A percentile compares a stretch with the other conserved stretches of the same genome.
phyloP scores from a whole-genome alignment of 2,797 vertebrate genomes.

The Sternotherus odoratus region DNA sequence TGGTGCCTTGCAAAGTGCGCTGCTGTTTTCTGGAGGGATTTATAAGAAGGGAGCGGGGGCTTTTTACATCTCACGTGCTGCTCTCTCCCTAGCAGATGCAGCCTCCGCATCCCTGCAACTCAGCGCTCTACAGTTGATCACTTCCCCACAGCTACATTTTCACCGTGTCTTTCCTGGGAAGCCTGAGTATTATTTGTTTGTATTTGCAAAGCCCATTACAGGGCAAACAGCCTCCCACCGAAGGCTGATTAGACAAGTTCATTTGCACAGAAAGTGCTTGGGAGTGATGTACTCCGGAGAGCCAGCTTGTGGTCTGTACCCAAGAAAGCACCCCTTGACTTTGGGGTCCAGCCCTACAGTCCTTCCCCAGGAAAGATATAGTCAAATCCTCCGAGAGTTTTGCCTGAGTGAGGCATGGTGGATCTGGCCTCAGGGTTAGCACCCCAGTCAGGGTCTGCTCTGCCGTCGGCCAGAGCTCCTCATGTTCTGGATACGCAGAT shows the following conservation, averaged over 20 bases:
- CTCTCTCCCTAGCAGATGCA: not conserved
- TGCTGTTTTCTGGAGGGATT: not conserved
- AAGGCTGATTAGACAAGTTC: not conserved
- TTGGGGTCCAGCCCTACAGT: not conserved
- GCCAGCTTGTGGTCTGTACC: not conserved
- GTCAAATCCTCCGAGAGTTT: not conserved
- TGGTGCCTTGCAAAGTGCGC: not conserved
- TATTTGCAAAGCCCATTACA: not conserved
- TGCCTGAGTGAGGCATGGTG: not conserved
- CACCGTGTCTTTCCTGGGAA: not conserved
- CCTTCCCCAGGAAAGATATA: not conserved
- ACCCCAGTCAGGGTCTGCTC: not conserved
- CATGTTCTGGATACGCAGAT: rapidly evolving
- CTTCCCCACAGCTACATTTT: not conserved
- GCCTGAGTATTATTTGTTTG: not conserved
- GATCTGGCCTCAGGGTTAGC: not conserved
- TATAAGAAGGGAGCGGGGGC: not conserved
- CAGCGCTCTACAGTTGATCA: not conserved
- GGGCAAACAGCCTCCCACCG: not conserved
- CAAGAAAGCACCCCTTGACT: not conserved
- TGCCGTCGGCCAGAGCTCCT: not conserved
- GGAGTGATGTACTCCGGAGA: not conserved
- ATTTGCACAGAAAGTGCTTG: not conserved
- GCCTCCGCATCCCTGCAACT: not conserved
- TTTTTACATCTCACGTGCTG: not conserved